These are phyloP conservation scores for Hirudo medicinalis DNA, from an alignment of 1,140 invertebrate genomes.

Conservation along the genomic window DNA sequence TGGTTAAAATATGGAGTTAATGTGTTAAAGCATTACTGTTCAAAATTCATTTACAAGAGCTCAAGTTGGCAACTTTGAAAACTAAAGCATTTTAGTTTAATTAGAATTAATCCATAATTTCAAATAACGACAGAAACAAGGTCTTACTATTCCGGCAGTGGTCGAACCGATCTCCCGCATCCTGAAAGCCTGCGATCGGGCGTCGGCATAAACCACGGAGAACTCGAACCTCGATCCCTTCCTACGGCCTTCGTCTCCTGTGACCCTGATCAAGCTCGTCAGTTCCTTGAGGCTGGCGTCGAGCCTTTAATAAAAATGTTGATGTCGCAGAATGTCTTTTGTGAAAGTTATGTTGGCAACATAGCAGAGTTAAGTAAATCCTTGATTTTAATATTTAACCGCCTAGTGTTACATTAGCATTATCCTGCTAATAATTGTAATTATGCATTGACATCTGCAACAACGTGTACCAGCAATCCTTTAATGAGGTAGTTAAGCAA, in stretches of 20 bases:
- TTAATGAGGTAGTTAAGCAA: no score
- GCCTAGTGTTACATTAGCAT: not conserved
- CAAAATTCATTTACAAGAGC: not conserved
- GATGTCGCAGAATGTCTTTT: no score
- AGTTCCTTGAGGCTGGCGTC: constrained; percentile 93
- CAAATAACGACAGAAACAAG: not conserved
- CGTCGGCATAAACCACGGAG: constrained; percentile 80
- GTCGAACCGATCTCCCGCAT: constrained; percentile 89
- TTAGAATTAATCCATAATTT: not conserved
- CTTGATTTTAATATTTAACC: no score
- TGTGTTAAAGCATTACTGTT: not conserved
- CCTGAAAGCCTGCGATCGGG: constrained; percentile 58
- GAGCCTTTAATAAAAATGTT: constrained; percentile 37
- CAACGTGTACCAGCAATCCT: no score
- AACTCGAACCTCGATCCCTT: constrained; percentile 96
- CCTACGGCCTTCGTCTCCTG: constrained; percentile 80
- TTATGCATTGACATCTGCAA: not conserved
- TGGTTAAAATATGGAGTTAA: not conserved
- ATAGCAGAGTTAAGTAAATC: no score
- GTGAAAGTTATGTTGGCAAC: no score
- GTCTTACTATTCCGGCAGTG: constrained; percentile 52
- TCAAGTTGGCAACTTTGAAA: not conserved
- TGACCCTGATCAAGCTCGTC: constrained; percentile 86
- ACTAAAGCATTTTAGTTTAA: no score
- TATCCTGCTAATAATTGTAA: not conserved